Evolutionary conservation across 2,888 invertebrate species (phyloP).

Genomic region (Acrocera orbiculus): DNA sequence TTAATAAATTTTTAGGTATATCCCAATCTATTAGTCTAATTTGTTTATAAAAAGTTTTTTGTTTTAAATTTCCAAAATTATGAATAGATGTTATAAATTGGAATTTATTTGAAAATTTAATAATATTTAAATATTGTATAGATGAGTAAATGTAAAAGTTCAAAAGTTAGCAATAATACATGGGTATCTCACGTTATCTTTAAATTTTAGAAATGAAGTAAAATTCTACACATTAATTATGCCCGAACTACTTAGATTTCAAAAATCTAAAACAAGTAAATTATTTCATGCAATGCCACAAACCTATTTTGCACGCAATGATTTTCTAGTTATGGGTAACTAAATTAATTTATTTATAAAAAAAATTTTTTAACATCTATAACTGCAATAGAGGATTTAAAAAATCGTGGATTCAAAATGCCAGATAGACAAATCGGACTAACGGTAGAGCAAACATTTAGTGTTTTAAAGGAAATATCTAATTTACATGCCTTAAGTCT

Average conservation of each 20-base stretch:
- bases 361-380: slow-evolving; percentile 1
- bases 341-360: slow-evolving; percentile 9
- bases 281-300: slow-evolving; percentile 40
- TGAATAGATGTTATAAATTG: too few relatives aligned
- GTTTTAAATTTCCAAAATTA: too few relatives aligned
- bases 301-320: slow-evolving; percentile 40
- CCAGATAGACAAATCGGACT: slow-evolving; percentile 43
- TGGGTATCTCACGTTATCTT: neutral
- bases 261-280: slow-evolving; percentile 30
- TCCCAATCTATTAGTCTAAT: too few relatives aligned
- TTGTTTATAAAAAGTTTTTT: too few relatives aligned
- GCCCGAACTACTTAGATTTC: slow-evolving; percentile 44
- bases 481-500: slow-evolving; percentile 47
- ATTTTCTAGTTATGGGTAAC: slow-evolving; percentile 35
- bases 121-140: too few relatives aligned
- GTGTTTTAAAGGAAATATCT: slow-evolving; percentile 41
- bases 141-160: too few relatives aligned
- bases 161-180: too few relatives aligned
- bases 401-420: slow-evolving; percentile 41
- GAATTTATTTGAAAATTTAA: too few relatives aligned
- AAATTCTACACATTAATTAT: slow-evolving; percentile 53
- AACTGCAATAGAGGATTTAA: slow-evolving; percentile 38
- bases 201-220: slow-evolving; percentile 39
- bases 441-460: slow-evolving; percentile 39
- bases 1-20: too few relatives aligned